Evolutionary conservation across 2,113 vertebrate species (phyloP), one percentile per base, ranked within the genome.

Genomic region (Zosterops pallidus): DNA sequence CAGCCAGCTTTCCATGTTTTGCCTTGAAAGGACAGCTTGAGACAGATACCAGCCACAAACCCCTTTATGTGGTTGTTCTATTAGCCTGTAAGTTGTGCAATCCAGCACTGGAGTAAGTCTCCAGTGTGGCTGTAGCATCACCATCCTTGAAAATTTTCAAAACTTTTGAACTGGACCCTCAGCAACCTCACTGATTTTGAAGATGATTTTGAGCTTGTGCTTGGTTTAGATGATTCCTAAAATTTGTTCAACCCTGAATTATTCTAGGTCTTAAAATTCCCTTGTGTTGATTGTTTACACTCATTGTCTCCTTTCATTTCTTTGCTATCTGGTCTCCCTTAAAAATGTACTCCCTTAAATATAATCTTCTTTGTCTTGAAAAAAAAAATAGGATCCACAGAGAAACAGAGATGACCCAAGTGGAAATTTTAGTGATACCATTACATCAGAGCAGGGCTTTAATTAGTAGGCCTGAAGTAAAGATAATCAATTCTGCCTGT

Each of bases 401-500:
- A 76, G 95, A 88, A 97, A 52, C 81, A 91, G 25, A 87, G 83
- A 95, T 82, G 75, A 96, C 83, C 76, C 90, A 81, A 95, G 82
- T 68, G 69, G 95, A 97, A 95, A 93, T 95, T 97, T 95, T 93
- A 88, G 68, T 92, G 59, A 62, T 90, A 95, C 68, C 82, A 82
- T 93, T 93, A 93, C 89, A 89, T 93, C 92, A 97, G 91, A 95
- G 55, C 29, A 96, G 79, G 62, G 62, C 93, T 97, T 97, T 96
- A 96, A 96, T 96, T 97, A 97, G 95, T 65, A 91, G 60, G n/a
- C 72, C 89, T 96, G 92, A 92, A 91, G 93, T 94, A 95, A 93
- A 96, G 91, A 86, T 90, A 97, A 97, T 97, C 94, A 96, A 97
- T 95, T 97, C 89, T 97, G 93, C 90, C 82, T 94, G 63, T 97